Evolutionary conservation across 2,797 vertebrate genomes (phyloP).

Genomic region (Chanos chanos): DNA sequence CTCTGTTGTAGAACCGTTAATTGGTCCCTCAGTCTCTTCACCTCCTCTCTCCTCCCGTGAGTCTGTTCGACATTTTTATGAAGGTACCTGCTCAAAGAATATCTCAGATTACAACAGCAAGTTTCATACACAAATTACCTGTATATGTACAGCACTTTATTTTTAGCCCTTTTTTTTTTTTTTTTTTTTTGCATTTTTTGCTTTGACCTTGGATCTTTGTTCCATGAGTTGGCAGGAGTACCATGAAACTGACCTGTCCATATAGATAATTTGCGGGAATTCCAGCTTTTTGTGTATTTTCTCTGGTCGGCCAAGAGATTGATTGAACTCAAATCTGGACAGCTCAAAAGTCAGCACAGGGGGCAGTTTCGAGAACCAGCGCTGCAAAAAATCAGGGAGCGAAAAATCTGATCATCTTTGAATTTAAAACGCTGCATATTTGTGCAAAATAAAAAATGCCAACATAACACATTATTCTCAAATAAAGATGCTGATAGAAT

Average conservation of each 20-base stretch:
- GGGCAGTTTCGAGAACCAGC: constrained; percentile 95
- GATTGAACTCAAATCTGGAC: constrained; percentile 96
- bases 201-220: too few species aligned
- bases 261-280: constrained; percentile 90
- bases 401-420: too few species aligned
- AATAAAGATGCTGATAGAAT: neutral
- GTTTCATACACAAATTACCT: neutral
- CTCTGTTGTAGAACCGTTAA: constrained; percentile 82
- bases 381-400: constrained; percentile 76
- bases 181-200: too few species aligned
- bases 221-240: neutral
- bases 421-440: too few species aligned
- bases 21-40: constrained; percentile 83
- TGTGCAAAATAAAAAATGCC: too few species aligned
- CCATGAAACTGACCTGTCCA: constrained; percentile 98
- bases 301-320: constrained; percentile 92
- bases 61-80: constrained; percentile 85
- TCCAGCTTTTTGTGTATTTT: constrained; percentile 98
- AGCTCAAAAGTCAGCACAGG: constrained; percentile 96
- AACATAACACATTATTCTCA: too few species aligned
- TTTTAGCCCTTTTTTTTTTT: too few species aligned
- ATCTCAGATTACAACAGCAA: neutral
- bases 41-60: constrained; percentile 80
- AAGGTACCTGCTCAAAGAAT: constrained; percentile 77
- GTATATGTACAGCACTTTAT: neutral